These are phyloP conservation scores for Ylistrum balloti DNA, from an alignment of 1,140 invertebrate species.

Conservation along the genomic window DNA sequence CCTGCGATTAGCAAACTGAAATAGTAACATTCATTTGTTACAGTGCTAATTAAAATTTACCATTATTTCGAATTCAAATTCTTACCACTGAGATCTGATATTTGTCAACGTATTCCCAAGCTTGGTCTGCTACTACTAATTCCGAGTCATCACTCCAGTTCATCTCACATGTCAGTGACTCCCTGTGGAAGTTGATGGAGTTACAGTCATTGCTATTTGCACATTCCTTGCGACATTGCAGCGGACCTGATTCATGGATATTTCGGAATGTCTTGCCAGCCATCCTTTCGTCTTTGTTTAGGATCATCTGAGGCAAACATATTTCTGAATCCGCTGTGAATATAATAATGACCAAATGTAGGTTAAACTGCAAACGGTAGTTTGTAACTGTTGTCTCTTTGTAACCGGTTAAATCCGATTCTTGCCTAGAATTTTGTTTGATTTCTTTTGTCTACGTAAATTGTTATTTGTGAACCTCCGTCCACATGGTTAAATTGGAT, in stretches of 20 bases:
- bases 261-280: not conserved
- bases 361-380: too few species aligned
- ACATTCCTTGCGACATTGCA: not conserved
- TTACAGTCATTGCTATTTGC: not conserved
- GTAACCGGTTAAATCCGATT: too few species aligned
- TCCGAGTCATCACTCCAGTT: not conserved
- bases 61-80: not conserved
- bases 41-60: too few species aligned
- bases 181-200: not conserved
- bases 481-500: too few species aligned
- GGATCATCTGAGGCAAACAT: not conserved
- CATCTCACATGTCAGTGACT: not conserved
- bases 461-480: too few species aligned
- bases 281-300: not conserved
- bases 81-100: not conserved
- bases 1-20: too few species aligned
- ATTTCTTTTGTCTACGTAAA: too few species aligned
- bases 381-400: too few species aligned
- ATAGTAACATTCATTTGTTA: too few species aligned
- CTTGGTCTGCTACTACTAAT: not conserved
- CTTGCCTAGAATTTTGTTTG: too few species aligned
- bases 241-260: not conserved
- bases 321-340: not conserved
- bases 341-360: too few species aligned
- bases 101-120: not conserved